Percentiles rank a stretch among this genome's conserved stretches.
These are phyloP conservation scores for Bactericera cockerelli DNA, from an alignment of 1,140 invertebrate species.

Conservation along the genomic window DNA sequence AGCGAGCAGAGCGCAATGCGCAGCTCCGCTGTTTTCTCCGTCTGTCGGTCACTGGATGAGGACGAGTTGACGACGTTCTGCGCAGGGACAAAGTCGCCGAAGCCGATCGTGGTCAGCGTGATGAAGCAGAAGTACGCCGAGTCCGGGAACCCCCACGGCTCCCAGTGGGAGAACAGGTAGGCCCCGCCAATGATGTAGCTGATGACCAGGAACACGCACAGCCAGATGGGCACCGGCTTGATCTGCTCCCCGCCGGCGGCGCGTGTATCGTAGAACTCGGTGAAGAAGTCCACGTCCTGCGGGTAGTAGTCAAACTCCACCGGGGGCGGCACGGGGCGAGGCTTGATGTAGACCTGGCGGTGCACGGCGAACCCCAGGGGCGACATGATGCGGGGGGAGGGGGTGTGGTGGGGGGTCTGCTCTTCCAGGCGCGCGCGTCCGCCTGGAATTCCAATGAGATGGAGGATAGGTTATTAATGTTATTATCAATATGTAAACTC, in stretches of 20 bases:
- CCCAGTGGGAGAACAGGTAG: constrained; percentile 69
- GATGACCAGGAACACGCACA: constrained; percentile 75
- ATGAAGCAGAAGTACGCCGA: constrained; percentile 94
- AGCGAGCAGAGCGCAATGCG: constrained; percentile 82
- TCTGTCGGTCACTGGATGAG: constrained; percentile 24
- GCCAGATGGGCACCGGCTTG: constrained; percentile 75
- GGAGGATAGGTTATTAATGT: background rate
- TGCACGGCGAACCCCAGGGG: constrained; percentile 44
- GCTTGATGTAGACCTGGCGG: constrained; percentile 10
- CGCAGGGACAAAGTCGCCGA: constrained; percentile 85
- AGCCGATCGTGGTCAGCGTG: constrained; percentile 86
- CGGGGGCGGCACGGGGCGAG: constrained; percentile 15
- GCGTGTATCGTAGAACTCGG: background rate
- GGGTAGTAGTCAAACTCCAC: constrained; percentile 33
- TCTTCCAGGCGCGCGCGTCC: background rate
- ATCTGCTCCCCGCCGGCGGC: constrained; percentile 27
- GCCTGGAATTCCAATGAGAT: background rate
- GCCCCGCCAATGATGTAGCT: constrained; percentile 79
- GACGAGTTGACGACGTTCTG: constrained; percentile 37
- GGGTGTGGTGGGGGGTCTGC: constrained; percentile 13
- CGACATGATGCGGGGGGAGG: constrained; percentile 47
- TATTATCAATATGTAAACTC: no score
- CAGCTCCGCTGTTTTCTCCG: constrained; percentile 42
- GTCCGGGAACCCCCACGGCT: constrained; percentile 74
- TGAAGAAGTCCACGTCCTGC: background rate